Evolutionary conservation across 37 sponge, comb jelly and placozoan genomes (phyloP).

Genomic region (Cliona cf. orientalis): DNA sequence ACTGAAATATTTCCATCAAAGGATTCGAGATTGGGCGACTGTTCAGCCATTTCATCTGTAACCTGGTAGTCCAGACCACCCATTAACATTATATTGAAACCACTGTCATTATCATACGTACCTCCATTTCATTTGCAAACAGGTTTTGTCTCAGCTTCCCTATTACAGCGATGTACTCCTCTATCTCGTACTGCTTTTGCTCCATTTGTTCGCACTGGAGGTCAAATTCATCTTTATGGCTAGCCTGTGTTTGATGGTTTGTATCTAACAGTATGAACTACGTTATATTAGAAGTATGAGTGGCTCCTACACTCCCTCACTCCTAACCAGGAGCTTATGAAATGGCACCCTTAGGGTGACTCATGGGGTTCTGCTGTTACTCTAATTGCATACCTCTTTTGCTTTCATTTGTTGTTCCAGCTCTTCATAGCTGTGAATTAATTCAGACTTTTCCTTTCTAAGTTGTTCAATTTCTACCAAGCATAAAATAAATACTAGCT

Average conservation of each 20-base stretch:
- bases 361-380: background rate
- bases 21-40: background rate
- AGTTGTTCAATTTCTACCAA: slow-evolving; percentile 23
- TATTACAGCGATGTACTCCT: background rate
- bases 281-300: background rate
- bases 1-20: background rate
- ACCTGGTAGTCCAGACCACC: background rate
- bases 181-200: slow-evolving; percentile 3
- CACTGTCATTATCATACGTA: background rate
- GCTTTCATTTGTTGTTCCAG: background rate
- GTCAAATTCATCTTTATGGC: background rate
- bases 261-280: background rate
- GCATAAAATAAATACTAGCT: background rate
- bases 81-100: background rate
- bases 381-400: background rate
- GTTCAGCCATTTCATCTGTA: background rate
- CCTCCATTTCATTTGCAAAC: background rate
- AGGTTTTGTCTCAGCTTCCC: slow-evolving; percentile 1
- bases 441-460: background rate
- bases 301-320: too few species aligned
- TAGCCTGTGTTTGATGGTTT: background rate
- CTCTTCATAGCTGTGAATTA: background rate
- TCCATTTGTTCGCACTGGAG: slow-evolving; percentile 3
- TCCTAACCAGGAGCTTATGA: too few species aligned
- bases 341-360: background rate